Conservation (phyloP, 2,888 invertebrate species). For the Tetheella fluctuosa region DNA sequence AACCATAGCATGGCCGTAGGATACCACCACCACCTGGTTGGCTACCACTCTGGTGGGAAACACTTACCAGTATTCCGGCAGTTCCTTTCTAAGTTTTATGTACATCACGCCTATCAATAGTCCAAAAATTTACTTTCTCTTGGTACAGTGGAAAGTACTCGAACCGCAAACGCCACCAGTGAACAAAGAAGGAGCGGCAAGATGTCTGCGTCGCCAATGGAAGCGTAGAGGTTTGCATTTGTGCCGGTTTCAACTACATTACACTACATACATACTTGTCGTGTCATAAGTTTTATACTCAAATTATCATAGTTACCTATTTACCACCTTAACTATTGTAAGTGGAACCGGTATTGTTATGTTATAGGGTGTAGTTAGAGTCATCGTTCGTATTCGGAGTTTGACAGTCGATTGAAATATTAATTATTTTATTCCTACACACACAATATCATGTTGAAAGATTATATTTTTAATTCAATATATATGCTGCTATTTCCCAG, state of each 20-base stretch:
- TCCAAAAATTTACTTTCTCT: background rate
- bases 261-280: background rate
- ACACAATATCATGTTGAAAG: too few species aligned
- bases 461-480: too few species aligned
- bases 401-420: conserved; percentile 1
- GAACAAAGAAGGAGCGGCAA: conserved; percentile 11
- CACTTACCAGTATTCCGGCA: too few species aligned
- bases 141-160: conserved; percentile 38
- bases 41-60: too few species aligned
- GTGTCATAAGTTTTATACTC: background rate
- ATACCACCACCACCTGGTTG: too few species aligned
- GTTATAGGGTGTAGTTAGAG: background rate
- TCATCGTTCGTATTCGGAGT: background rate
- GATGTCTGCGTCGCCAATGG: background rate
- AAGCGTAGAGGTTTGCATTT: conserved; percentile 7
- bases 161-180: conserved; percentile 24
- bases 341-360: background rate
- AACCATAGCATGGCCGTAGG: too few species aligned
- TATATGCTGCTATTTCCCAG: too few species aligned
- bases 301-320: conserved; percentile 3
- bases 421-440: too few species aligned
- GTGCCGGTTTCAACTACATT: background rate
- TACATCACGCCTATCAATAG: too few species aligned
- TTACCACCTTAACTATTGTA: background rate
- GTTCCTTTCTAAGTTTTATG: too few species aligned